Conservation (phyloP, 2,113 vertebrate genomes). For the Pituophis catenifer region DNA sequence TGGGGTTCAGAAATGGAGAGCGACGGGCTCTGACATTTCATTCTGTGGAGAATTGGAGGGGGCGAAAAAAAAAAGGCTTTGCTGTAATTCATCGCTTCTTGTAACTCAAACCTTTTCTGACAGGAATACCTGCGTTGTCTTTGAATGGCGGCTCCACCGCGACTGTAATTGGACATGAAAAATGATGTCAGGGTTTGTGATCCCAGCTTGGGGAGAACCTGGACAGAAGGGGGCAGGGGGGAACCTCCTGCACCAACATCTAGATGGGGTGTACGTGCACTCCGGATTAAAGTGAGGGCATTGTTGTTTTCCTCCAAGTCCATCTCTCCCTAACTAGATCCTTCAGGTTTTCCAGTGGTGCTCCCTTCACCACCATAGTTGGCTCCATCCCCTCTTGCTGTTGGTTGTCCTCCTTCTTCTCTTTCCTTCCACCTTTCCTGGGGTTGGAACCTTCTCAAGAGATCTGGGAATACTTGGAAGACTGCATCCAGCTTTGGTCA, state of each 20-base stretch:
- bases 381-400: no score
- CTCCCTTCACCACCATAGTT: no score
- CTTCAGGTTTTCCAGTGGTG: no score
- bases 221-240: constrained; percentile 7
- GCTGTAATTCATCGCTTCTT: constrained; percentile 70
- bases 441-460: not conserved
- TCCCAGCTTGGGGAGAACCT: constrained; percentile 24
- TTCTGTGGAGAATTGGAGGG: constrained; percentile 64
- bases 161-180: constrained; percentile 69
- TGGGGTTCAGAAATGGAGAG: constrained; percentile 66
- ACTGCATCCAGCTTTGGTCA: no score
- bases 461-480: no score
- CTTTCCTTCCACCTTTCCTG: not conserved
- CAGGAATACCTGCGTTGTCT: constrained; percentile 64
- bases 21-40: constrained; percentile 69
- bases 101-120: constrained; percentile 68
- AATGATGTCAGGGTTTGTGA: constrained; percentile 56
- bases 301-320: not conserved
- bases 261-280: not conserved
- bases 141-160: constrained; percentile 57
- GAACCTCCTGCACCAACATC: constrained; percentile 2
- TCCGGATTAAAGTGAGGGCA: not conserved
- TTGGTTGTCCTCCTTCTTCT: not conserved
- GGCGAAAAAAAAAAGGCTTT: constrained; percentile 54
- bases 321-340: not conserved